These are phyloP conservation scores for Pao palembangensis DNA, from an alignment of 2,113 vertebrate species.

Conservation along the genomic window DNA sequence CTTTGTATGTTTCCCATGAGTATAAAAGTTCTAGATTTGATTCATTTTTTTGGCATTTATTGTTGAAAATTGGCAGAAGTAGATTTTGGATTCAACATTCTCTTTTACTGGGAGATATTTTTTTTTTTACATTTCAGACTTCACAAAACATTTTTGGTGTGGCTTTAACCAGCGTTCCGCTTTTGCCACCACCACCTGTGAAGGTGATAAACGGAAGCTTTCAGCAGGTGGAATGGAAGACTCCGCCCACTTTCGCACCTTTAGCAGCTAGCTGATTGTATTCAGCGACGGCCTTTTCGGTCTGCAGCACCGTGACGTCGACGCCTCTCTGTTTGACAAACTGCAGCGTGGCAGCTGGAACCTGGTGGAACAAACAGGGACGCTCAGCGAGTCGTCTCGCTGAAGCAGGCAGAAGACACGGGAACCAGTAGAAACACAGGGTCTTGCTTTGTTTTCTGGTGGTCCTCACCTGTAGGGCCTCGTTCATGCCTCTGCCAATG, in stretches of 20 bases:
- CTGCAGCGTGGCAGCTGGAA: slow-evolving; percentile 83
- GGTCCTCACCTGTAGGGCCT: slow-evolving; percentile 92
- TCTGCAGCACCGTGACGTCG: slow-evolving; percentile 82
- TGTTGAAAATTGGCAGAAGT: no score
- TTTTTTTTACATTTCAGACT: no score
- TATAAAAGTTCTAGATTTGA: no score
- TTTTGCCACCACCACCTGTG: no score
- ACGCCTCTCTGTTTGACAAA: slow-evolving; percentile 82
- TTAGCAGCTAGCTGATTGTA: slow-evolving; percentile 84
- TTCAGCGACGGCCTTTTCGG: slow-evolving; percentile 84
- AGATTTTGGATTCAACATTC: no score
- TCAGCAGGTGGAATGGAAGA: slow-evolving; percentile 98
- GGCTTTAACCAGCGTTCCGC: no score
- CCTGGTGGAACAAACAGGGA: slow-evolving; percentile 62
- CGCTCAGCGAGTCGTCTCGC: background rate
- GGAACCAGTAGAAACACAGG: no score
- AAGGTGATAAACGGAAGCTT: background rate
- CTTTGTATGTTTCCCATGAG: no score
- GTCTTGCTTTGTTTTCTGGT: no score
- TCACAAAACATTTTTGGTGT: no score
- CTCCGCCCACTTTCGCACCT: slow-evolving; percentile 84
- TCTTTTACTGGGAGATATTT: no score
- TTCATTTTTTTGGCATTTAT: no score
- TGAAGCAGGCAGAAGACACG: background rate
- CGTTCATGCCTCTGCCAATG: slow-evolving; percentile 92